A percentile compares a stretch with the other conserved stretches of the same genome.
phyloP scores from a whole-genome alignment of 2,888 invertebrate species.

The Nomada fucata region DNA sequence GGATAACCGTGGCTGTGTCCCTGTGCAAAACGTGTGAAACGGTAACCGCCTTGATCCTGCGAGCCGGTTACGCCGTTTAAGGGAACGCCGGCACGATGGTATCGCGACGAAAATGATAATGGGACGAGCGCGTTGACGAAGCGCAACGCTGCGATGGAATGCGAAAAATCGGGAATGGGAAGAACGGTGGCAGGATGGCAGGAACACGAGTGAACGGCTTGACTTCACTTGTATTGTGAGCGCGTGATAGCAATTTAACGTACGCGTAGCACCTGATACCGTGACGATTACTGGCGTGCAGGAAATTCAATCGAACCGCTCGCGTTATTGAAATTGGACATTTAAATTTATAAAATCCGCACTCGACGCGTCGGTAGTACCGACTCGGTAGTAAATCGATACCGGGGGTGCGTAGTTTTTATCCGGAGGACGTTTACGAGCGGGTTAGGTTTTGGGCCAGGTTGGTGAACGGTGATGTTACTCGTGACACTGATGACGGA shows the following conservation, averaged over 20 bases:
- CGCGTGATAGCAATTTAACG: neutral
- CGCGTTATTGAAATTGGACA: too few species aligned
- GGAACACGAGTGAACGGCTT: constrained; percentile 7
- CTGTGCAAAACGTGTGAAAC: constrained; percentile 51
- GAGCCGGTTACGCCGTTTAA: constrained; percentile 46
- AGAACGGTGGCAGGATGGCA: too few species aligned
- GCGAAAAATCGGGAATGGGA: neutral
- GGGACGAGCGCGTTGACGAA: constrained; percentile 27
- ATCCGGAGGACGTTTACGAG: too few species aligned
- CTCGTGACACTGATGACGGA: too few species aligned
- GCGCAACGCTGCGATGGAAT: neutral
- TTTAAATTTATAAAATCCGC: neutral
- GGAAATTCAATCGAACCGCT: too few species aligned
- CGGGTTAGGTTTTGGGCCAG: too few species aligned
- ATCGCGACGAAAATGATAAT: constrained; percentile 46
- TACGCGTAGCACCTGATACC: neutral
- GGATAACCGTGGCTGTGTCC: constrained; percentile 31
- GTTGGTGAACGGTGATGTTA: too few species aligned
- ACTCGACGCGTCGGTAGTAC: neutral
- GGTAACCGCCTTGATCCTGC: constrained; percentile 11
- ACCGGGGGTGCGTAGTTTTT: too few species aligned
- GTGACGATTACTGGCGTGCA: neutral
- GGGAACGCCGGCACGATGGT: constrained; percentile 33
- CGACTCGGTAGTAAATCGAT: too few species aligned
- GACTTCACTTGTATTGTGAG: neutral